phyloP scores from a whole-genome alignment of 2,888 invertebrate genomes.

The Gibbula magus region DNA sequence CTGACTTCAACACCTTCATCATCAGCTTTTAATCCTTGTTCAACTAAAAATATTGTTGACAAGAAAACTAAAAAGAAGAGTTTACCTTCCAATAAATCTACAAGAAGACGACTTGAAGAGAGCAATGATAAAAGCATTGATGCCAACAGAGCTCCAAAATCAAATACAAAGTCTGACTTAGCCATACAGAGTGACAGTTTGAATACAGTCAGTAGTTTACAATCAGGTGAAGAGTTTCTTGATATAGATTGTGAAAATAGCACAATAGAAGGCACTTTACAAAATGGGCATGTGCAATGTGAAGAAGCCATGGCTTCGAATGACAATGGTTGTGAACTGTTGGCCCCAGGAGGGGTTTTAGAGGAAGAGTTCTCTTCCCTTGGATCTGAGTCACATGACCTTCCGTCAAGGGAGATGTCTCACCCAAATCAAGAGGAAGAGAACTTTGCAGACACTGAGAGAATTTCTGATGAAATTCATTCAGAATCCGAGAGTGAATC shows the following conservation, averaged over 20 bases:
- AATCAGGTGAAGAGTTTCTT: not conserved
- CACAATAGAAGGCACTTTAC: not conserved
- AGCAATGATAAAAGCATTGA: not conserved
- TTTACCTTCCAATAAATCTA: not conserved
- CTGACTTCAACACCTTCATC: not conserved
- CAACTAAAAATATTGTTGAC: too few species aligned
- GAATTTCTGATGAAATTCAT: conserved; percentile 37
- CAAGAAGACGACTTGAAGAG: not conserved
- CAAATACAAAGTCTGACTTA: not conserved
- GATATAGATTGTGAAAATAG: too few species aligned
- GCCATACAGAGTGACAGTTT: not conserved
- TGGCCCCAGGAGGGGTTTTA: not conserved
- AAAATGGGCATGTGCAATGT: not conserved
- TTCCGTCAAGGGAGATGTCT: not conserved
- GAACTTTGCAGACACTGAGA: conserved; percentile 32
- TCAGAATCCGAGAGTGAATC: conserved; percentile 38
- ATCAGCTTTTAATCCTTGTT: too few species aligned
- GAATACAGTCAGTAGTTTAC: not conserved
- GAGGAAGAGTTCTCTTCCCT: conserved; percentile 2
- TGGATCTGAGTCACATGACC: not conserved
- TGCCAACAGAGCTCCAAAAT: not conserved
- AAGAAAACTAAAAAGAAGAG: not conserved
- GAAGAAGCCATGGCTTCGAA: too few species aligned
- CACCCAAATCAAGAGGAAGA: conserved; percentile 23
- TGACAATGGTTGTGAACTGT: not conserved